phyloP scores from a whole-genome alignment of 2,888 invertebrate species.

The Chromoteleia sp. region DNA sequence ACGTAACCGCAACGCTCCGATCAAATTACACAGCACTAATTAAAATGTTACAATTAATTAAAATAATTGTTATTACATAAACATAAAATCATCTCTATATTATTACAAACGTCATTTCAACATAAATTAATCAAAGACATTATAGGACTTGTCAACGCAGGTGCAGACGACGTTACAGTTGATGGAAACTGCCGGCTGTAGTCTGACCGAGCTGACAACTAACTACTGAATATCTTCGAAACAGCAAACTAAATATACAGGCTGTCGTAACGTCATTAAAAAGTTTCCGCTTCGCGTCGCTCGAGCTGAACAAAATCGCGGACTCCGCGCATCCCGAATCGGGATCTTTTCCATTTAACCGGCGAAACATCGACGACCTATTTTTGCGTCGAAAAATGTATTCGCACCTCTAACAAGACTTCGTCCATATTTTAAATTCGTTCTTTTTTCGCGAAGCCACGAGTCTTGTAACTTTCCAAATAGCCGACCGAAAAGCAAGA shows the following conservation, averaged over 20 bases:
- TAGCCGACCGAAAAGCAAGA: conserved; percentile 27
- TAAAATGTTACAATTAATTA: conserved; percentile 18
- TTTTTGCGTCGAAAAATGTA: conserved; percentile 19
- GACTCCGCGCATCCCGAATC: neutral
- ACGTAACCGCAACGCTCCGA: neutral
- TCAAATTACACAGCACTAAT: neutral
- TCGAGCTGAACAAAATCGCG: neutral
- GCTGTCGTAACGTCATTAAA: neutral
- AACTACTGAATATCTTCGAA: conserved; percentile 27
- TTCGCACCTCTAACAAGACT: conserved; percentile 49
- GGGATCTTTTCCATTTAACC: neutral
- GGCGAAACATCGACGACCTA: conserved; percentile 1
- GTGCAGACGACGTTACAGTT: conserved; percentile 10
- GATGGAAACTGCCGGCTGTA: conserved; percentile 9
- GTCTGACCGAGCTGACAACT: conserved; percentile 20
- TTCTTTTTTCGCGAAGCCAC: conserved; percentile 25
- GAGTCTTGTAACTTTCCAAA: conserved; percentile 43
- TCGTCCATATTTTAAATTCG: conserved; percentile 41
- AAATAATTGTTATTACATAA: conserved; percentile 5
- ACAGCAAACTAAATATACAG: neutral
- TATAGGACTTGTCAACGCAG: conserved; percentile 31
- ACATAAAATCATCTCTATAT: conserved; percentile 1
- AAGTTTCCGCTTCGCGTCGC: neutral
- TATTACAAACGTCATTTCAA: neutral
- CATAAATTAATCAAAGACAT: conserved; percentile 17